Evolutionary conservation across 2,797 vertebrate genomes (phyloP), one percentile per base, ranked within the genome.

Genomic region (Melanotaenia nigrans): DNA sequence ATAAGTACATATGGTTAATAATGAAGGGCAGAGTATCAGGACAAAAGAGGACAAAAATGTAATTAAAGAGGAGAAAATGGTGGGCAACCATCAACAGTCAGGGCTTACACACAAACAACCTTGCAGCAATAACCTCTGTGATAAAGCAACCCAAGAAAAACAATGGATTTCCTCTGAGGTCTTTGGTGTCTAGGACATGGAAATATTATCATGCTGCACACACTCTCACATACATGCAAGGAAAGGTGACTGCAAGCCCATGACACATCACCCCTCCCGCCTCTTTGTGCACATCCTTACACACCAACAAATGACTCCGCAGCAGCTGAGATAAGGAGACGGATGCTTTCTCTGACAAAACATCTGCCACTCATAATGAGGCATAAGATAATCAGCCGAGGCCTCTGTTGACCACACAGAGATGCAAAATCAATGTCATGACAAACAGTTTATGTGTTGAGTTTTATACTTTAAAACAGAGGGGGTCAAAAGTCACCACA

Each of bases 51-150:
- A 16, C 33, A 61, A 69, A 73, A 68, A 59, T 11, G 4, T 66
- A 83, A 86, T 88, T 83, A 85, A 45, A 78, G 51, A 1, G 25
- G 53, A 75, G 75, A 63, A 71, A 85, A 83, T 65, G 42, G 54
- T 67, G 38, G 30, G 35, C 13, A 65, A 72, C 10, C 13, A 78
- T 79, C 61, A 79, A 72, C 74, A 62, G 25, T 45, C 69, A 77
- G 63, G 45, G 61, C 38, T 28, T 61, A 47, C 56, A 61, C 53
- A 53, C 60, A 65, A 45, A 74, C 56, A 79, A 30, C 58, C 11
- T 32, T 78, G 62, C 82, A 77, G 77, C 22, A 87, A 91, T 92
- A 88, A 89, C 90, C 90, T 91, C 68, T 78, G 64, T 79, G 90
- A 92, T 90, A 89, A 90, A 85, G 72, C 42, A 71, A 81, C 86